Evolutionary conservation across 1,140 invertebrate species (phyloP).

Genomic region (Lycorma delicatula): DNA sequence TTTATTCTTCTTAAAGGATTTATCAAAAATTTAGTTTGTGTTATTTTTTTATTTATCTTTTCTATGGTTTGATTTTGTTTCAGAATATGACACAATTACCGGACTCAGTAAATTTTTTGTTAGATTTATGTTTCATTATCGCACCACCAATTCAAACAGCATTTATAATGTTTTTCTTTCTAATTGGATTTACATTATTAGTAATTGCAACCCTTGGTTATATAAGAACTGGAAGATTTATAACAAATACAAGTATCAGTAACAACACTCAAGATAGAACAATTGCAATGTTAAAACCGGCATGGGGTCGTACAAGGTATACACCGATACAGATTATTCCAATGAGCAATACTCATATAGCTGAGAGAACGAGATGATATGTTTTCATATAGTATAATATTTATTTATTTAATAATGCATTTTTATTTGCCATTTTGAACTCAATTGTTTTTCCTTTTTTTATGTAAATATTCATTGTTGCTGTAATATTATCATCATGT

Average conservation of each 20-base stretch:
- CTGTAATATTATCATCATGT: no score
- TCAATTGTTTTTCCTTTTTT: no score
- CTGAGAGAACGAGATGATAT: neutral
- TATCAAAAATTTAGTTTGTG: neutral
- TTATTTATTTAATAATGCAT: no score
- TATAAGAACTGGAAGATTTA: neutral
- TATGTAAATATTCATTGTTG: no score
- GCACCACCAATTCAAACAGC: slow-evolving; percentile 16
- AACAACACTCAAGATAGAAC: neutral
- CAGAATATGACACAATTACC: slow-evolving; percentile 22
- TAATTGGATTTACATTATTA: neutral
- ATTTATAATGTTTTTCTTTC: neutral
- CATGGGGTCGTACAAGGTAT: neutral
- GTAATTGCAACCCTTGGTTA: neutral
- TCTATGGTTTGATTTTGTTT: no score
- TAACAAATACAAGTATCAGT: neutral
- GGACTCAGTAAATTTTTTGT: slow-evolving; percentile 16
- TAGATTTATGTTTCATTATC: slow-evolving; percentile 21
- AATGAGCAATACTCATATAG: neutral
- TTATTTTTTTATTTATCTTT: neutral
- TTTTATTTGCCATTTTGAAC: no score
- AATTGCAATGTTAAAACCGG: neutral
- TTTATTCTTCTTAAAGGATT: neutral
- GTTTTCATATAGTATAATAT: no score
- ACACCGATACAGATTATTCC: neutral